Base-by-base conservation (phyloP, 2,888 invertebrate species). In the Adelognathus sp. region DNA sequence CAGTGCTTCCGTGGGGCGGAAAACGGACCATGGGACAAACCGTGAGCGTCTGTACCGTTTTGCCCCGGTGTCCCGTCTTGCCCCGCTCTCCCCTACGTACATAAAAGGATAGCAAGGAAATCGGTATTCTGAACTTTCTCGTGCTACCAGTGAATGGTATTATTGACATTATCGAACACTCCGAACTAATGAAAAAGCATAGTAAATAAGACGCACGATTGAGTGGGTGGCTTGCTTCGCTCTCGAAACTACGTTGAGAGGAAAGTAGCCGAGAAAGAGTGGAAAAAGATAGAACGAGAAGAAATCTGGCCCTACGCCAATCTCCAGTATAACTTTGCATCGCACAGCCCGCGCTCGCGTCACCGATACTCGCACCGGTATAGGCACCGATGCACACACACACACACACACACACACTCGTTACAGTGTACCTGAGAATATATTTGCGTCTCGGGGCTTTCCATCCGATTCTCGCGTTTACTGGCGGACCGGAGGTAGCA, bases 281-380 rank as follows among this genome's bases (percentile, higher is more conserved):
- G 70, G 69, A 58, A 66, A 74, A 75, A 74, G 63, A 71, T 46
- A 50, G 52, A 70, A 69, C 67, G 54, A 21, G 21, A 4, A 70
- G 64, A 81, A 58, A 21, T 84, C 81, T 86, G 86, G 86, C 75
- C 63, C 70, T 41, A 36, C 46, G 84, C 86, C 86, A 86, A 85
- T 82, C 83, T 85, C 81, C 78, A 78, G 85, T 84, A 84, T 86
- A 86, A 85, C 83, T 85, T 82, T 81, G 82, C 76, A 76, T 83
- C 80, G 76, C 78, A 79, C 80, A 79, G 70, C 76, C 75, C 79
- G 78, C 75, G 72, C 52, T 75, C 63, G 41, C 27, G 33, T 58
- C 18, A 36, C 46, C 36, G 36, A 67, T 67, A 67, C 54, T 27
- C 27, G n/a, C 27, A 27, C 39, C 21, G 16, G 54, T 29, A 16